These are phyloP conservation scores for Prunella strophiata DNA, from an alignment of 2,797 vertebrate genomes.

Conservation along the genomic window DNA sequence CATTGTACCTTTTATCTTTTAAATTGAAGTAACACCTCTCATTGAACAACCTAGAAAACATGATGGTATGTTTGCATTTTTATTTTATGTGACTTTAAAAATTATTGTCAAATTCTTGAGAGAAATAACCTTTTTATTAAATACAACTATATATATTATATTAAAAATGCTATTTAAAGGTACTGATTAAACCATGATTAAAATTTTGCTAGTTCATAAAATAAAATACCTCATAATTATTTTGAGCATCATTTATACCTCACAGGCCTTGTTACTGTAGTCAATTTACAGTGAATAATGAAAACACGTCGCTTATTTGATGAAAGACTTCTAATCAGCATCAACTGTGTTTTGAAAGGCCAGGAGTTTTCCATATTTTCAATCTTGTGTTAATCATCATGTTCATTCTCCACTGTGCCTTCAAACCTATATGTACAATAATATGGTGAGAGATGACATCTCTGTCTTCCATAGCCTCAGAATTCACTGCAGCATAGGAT, in stretches of 20 bases:
- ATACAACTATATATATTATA: background rate
- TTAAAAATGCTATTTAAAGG: background rate
- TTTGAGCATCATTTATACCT: background rate
- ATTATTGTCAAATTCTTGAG: background rate
- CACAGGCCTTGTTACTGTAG: background rate
- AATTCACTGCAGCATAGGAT: background rate
- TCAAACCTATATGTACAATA: background rate
- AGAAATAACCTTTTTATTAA: background rate
- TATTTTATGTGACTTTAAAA: background rate
- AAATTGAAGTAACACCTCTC: slow-evolving; percentile 1
- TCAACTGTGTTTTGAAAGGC: slow-evolving; percentile 18
- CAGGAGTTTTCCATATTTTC: background rate
- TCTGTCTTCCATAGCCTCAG: background rate
- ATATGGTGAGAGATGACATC: background rate
- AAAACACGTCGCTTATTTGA: background rate
- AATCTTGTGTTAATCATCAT: background rate
- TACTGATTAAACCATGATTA: background rate
- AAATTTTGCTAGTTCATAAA: background rate
- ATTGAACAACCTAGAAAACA: background rate
- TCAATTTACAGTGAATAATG: slow-evolving; percentile 19
- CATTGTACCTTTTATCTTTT: background rate
- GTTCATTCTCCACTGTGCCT: background rate
- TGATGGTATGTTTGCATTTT: background rate
- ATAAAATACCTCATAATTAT: background rate
- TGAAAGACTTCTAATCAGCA: background rate